These are phyloP conservation scores for Tetraneura akinire DNA, from an alignment of 1,140 invertebrate species.

Conservation along the genomic window DNA sequence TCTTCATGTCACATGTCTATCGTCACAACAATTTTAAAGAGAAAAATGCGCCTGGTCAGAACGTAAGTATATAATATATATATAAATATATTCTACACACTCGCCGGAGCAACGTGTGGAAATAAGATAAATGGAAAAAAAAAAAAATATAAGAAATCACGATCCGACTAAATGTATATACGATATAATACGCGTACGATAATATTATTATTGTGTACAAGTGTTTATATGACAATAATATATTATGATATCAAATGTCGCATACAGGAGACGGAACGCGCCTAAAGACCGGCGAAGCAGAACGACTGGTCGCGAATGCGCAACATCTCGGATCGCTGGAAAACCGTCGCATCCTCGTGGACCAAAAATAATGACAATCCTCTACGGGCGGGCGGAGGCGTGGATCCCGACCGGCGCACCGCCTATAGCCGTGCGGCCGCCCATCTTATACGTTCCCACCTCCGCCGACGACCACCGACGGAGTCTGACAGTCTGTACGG, in stretches of 20 bases:
- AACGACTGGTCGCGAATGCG: conserved; percentile 44
- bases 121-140: too few relatives aligned
- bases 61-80: too few relatives aligned
- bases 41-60: neutral
- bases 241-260: too few relatives aligned
- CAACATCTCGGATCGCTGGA: neutral
- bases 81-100: too few relatives aligned
- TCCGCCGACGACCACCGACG: too few relatives aligned
- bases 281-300: conserved; percentile 31
- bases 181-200: too few relatives aligned
- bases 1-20: conserved; percentile 48
- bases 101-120: too few relatives aligned
- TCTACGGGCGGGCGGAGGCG: neutral
- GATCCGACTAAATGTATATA: neutral
- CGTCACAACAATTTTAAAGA: neutral
- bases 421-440: too few relatives aligned
- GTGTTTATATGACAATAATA: too few relatives aligned
- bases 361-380: neutral
- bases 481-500: neutral
- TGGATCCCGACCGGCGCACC: neutral
- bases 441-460: neutral
- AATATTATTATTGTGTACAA: too few relatives aligned
- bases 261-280: neutral
- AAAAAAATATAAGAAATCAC: too few relatives aligned
- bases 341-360: conserved; percentile 33